Evolutionary conservation across 2,797 vertebrate species (phyloP), one percentile per base, ranked within the genome.

Genomic region (Alectoris magna): DNA sequence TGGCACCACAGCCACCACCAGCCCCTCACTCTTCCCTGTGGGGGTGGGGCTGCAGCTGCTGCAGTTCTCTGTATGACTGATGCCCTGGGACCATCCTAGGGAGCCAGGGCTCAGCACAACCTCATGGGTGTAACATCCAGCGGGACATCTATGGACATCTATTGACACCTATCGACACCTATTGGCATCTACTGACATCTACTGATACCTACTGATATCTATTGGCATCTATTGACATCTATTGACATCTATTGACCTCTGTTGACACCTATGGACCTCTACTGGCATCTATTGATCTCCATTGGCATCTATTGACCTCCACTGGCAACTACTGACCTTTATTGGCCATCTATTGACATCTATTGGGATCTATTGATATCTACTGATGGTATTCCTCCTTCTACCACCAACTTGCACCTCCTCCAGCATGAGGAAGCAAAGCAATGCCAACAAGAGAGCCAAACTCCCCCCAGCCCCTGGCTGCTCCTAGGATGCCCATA

Each of bases 1-100:
- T 24, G 56, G 36, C 27, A 60, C 36, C 49, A 29, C 0, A 0
- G 34, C 27, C 1, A 1, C 1, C 14, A 76, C 12, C 75, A 41
- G 56, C 51, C 23, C 38, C 13, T 44, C 34, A 14, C 9, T 67
- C 8, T 24, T 16, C 24, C 10, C 56, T n/a, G 11, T n/a, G 31
- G 31, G 56, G n/a, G 11, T n/a, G 31, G 31, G 56, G n/a, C 31
- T n/a, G 55, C 19, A 12, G 19, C 21, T 53, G n/a, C 17, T 67
- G 34, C 36, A 5, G 2, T 17, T 19, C 68, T 14, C 23, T 48
- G 58, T 82, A 46, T 38, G 4, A 1, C 13, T 0, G 0, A 4
- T 19, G 13, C 5, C 80, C 19, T 31, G 3, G 2, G 36, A 31
- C 21, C 10, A 16, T 7, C 24, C 15, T 7, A 8, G 2, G 4